Conservation (phyloP, 1,140 invertebrate species). For the Achroia grisella region DNA sequence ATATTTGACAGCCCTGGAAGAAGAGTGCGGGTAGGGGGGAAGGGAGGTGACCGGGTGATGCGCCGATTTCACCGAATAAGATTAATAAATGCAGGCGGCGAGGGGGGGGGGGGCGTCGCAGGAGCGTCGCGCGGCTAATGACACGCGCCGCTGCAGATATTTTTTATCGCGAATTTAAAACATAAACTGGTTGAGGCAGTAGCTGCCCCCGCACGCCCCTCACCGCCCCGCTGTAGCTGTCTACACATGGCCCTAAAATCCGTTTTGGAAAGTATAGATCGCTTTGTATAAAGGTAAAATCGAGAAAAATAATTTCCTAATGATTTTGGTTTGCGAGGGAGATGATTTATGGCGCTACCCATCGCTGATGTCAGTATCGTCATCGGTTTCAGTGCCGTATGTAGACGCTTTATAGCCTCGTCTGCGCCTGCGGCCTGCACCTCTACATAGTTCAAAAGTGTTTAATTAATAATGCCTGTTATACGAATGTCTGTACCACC, state of each 20-base stretch:
- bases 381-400: too few relatives aligned
- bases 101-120: constrained; percentile 19
- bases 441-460: constrained; percentile 47
- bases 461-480: too few relatives aligned
- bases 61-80: constrained; percentile 67
- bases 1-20: neutral
- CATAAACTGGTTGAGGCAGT: constrained; percentile 52
- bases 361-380: too few relatives aligned
- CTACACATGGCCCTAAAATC: too few relatives aligned
- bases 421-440: constrained; percentile 6
- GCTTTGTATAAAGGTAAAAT: too few relatives aligned
- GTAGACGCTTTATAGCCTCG: too few relatives aligned
- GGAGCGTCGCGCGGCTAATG: constrained; percentile 49
- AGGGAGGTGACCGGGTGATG: constrained; percentile 30
- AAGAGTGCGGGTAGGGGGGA: constrained; percentile 8
- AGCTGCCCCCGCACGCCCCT: constrained; percentile 17
- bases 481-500: too few relatives aligned
- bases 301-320: too few relatives aligned
- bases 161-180: constrained; percentile 70
- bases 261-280: too few relatives aligned
- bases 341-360: too few relatives aligned
- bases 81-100: constrained; percentile 63
- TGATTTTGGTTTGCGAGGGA: too few relatives aligned
- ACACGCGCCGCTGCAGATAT: constrained; percentile 60
- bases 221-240: constrained; percentile 5